These are phyloP conservation scores for Epizoanthus stellaris DNA, from an alignment of 92 coral and sea anemone genomes.

Conservation along the genomic window DNA sequence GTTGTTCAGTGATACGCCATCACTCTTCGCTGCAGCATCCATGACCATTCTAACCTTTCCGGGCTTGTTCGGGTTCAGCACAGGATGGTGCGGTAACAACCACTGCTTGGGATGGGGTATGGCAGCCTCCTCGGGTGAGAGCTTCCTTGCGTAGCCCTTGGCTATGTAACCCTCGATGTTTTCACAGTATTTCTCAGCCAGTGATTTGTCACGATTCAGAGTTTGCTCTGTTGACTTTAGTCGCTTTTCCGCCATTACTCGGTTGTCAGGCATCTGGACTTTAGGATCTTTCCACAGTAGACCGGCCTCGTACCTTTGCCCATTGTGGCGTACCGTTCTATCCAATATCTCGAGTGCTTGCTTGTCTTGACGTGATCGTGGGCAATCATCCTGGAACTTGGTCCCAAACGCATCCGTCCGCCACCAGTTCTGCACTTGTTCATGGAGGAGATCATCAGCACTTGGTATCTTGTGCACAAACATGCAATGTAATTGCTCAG, in stretches of 20 bases:
- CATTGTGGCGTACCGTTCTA: slow-evolving; percentile 42
- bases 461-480: slow-evolving; percentile 48
- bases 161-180: slow-evolving; percentile 57
- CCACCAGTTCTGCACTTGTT: slow-evolving; percentile 64
- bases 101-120: slow-evolving; percentile 28
- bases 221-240: slow-evolving; percentile 54
- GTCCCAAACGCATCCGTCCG: slow-evolving; percentile 68
- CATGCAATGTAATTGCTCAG: slow-evolving; percentile 39
- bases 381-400: slow-evolving; percentile 31
- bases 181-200: slow-evolving; percentile 58
- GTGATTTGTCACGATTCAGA: slow-evolving; percentile 49
- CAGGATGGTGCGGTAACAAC: slow-evolving; percentile 63
- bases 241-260: slow-evolving; percentile 60
- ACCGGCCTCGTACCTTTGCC: slow-evolving; percentile 56
- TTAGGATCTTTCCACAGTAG: slow-evolving; percentile 66
- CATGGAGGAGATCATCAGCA: slow-evolving; percentile 46
- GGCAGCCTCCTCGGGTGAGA: slow-evolving; percentile 53
- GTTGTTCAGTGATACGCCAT: slow-evolving; percentile 50
- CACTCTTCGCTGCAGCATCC: slow-evolving; percentile 61
- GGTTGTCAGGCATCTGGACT: slow-evolving; percentile 55
- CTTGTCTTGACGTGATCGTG: slow-evolving; percentile 59
- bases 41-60: slow-evolving; percentile 61
- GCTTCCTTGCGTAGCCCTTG: slow-evolving; percentile 54
- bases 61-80: slow-evolving; percentile 58
- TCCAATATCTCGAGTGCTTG: slow-evolving; percentile 48